Evolutionary conservation across 1,140 invertebrate genomes (phyloP).

Genomic region (Dryas iulia): DNA sequence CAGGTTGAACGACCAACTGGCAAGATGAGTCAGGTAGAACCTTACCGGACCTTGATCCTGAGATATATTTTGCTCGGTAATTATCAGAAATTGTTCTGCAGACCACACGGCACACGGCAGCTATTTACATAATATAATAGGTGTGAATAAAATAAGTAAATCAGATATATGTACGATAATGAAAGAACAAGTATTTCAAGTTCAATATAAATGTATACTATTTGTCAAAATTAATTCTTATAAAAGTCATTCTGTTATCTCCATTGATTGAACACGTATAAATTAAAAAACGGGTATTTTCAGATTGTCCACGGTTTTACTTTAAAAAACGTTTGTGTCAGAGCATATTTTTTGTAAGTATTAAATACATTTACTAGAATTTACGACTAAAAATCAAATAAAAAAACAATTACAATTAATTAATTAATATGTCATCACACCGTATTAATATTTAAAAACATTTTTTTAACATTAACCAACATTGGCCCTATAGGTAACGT

Average conservation of each 20-base stretch:
- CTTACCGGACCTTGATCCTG: constrained; percentile 43
- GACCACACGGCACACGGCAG: background rate
- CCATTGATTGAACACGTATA: background rate
- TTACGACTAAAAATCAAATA: too few relatives aligned
- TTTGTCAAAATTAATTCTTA: background rate
- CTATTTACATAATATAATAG: background rate
- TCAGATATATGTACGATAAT: background rate
- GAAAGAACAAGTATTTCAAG: background rate
- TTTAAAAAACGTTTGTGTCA: too few relatives aligned
- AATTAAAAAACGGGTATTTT: background rate
- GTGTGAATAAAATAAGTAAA: constrained; percentile 3
- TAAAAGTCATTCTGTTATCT: background rate
- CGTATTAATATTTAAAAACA: too few relatives aligned
- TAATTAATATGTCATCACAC: too few relatives aligned
- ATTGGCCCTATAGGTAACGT: too few relatives aligned
- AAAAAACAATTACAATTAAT: too few relatives aligned
- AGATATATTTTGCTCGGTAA: constrained; percentile 19
- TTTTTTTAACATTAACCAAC: background rate
- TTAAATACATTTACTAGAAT: background rate
- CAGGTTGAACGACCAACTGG: constrained; percentile 65
- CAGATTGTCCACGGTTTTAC: background rate
- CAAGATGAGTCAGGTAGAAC: constrained; percentile 65
- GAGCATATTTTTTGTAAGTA: too few relatives aligned
- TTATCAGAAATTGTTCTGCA: constrained; percentile 11
- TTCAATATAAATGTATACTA: background rate